Evolutionary conservation across 2,888 invertebrate species (phyloP).

Genomic region (Masnerella sp.): DNA sequence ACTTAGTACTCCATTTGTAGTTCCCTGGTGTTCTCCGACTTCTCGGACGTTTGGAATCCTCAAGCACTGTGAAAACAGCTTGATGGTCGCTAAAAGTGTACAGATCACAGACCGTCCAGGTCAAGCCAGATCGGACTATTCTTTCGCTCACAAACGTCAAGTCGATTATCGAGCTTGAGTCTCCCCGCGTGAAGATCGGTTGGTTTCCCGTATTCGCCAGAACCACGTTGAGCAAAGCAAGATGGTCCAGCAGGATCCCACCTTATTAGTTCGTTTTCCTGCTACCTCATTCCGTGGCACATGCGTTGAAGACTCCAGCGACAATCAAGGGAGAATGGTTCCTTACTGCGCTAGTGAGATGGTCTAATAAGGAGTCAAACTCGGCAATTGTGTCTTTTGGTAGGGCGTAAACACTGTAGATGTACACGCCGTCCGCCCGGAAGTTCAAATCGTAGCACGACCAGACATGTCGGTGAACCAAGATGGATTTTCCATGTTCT

Average conservation of each 20-base stretch:
- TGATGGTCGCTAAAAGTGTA: conserved; percentile 14
- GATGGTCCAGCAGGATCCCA: background rate
- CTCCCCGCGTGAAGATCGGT: conserved; percentile 8
- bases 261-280: background rate
- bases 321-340: background rate
- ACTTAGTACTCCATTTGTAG: too few species aligned
- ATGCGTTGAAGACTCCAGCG: background rate
- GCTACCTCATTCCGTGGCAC: background rate
- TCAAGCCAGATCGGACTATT: background rate
- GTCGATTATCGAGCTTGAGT: background rate
- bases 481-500: background rate
- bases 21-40: too few species aligned
- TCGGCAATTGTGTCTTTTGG: conserved; percentile 1
- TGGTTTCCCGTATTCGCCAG: background rate
- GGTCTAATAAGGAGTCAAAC: background rate
- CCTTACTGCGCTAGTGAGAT: background rate
- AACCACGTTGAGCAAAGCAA: background rate
- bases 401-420: conserved; percentile 51
- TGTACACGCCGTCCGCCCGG: conserved; percentile 8
- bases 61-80: background rate
- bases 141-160: conserved; percentile 4
- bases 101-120: background rate
- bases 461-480: conserved; percentile 11
- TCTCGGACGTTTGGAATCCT: background rate
- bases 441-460: conserved; percentile 7